Evolutionary conservation across 2,113 vertebrate species (phyloP).

Genomic region (Lanius collurio): DNA sequence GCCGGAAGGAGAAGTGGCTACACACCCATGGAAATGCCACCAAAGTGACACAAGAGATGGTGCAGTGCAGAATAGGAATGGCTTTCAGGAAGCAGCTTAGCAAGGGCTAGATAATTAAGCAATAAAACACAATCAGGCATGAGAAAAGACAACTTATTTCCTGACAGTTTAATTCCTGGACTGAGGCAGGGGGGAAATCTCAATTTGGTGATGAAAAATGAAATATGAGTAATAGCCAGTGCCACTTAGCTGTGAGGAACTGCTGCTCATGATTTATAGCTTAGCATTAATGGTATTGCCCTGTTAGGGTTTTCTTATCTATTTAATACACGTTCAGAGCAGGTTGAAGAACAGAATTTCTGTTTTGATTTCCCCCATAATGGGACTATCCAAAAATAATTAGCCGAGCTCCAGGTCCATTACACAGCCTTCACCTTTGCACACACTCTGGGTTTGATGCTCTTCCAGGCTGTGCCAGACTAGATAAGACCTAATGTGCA

Average conservation of each 20-base stretch:
- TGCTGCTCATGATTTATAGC: conserved; percentile 21
- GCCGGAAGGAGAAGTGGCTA: background rate
- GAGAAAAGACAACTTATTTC: conserved; percentile 54
- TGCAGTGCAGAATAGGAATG: background rate
- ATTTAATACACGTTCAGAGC: conserved; percentile 1
- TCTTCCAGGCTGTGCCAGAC: background rate
- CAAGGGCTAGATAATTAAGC: conserved; percentile 43
- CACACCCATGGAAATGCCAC: background rate
- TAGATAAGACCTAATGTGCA: background rate
- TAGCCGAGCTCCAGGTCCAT: background rate
- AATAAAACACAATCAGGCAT: conserved; percentile 43
- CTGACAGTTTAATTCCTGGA: conserved; percentile 50
- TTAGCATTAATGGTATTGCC: conserved; percentile 35
- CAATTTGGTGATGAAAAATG: conserved; percentile 50
- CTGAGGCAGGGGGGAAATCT: background rate
- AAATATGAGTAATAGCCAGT: conserved; percentile 37
- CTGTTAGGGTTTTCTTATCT: conserved; percentile 48
- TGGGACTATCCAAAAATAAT: conserved; percentile 50
- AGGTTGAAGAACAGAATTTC: conserved; percentile 25
- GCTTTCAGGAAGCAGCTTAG: conserved; percentile 8
- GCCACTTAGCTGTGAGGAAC: background rate
- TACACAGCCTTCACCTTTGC: conserved; percentile 1
- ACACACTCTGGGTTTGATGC: background rate
- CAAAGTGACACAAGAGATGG: background rate
- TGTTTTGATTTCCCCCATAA: conserved; percentile 18